A percentile compares a stretch with the other conserved stretches of the same genome.
Evolutionary conservation across 2,113 vertebrate species (phyloP).

Genomic region (Pachypanchax playfairii): DNA sequence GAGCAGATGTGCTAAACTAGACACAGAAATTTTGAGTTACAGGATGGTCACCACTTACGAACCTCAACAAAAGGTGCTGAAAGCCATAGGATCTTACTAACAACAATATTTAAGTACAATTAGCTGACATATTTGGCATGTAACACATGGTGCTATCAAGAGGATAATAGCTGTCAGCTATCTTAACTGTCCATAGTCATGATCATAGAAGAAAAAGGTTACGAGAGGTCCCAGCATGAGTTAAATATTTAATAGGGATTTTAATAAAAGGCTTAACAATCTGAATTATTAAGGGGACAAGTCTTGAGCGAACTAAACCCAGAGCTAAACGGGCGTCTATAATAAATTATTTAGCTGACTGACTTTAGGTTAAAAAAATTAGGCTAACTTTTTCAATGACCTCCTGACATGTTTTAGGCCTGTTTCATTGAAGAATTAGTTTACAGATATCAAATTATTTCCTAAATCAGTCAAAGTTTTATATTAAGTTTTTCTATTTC

Average conservation of each 20-base stretch:
- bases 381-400: slow-evolving; percentile 46
- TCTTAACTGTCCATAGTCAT: slow-evolving; percentile 29
- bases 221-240: slow-evolving; percentile 47
- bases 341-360: slow-evolving; percentile 70
- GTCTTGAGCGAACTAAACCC: slow-evolving; percentile 65
- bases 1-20: too few relatives aligned
- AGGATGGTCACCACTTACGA: too few relatives aligned
- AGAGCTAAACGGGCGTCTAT: slow-evolving; percentile 54
- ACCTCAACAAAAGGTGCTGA: too few relatives aligned
- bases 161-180: slow-evolving; percentile 47
- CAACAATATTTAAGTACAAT: slow-evolving; percentile 37
- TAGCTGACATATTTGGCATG: slow-evolving; percentile 31
- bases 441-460: slow-evolving; percentile 23
- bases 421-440: background rate
- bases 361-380: slow-evolving; percentile 50
- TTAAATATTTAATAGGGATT: slow-evolving; percentile 77
- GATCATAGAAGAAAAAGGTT: slow-evolving; percentile 55
- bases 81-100: too few relatives aligned
- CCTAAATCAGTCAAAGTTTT: background rate
- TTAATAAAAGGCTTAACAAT: slow-evolving; percentile 77
- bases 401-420: slow-evolving; percentile 22
- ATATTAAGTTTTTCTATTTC: slow-evolving; percentile 1
- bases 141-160: background rate
- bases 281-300: slow-evolving; percentile 77
- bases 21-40: too few relatives aligned